Percentiles rank a stretch among this genome's conserved stretches.
phyloP scores from a whole-genome alignment of 2,797 vertebrate genomes.

The Chrysocyon brachyurus region DNA sequence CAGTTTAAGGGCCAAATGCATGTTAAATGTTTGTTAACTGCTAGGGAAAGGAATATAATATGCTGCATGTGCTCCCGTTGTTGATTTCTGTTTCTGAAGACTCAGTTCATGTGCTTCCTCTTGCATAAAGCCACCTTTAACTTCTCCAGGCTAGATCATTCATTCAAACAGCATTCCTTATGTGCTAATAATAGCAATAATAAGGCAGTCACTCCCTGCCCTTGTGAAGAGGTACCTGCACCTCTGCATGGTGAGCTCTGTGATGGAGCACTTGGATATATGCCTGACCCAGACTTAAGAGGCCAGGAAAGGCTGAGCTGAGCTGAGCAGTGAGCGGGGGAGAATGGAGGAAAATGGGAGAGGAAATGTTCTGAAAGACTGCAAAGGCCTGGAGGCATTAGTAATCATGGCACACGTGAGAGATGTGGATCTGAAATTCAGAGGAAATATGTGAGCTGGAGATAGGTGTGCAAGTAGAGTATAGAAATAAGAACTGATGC shows the following conservation, averaged over 20 bases:
- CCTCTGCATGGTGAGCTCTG: background rate
- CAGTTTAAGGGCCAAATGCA: background rate
- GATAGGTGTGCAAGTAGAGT: background rate
- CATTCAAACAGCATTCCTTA: background rate
- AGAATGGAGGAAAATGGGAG: background rate
- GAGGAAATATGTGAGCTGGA: background rate
- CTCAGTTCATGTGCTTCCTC: background rate
- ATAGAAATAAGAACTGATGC: background rate
- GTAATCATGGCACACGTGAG: background rate
- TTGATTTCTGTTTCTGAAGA: conserved; percentile 39
- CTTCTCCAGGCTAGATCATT: background rate
- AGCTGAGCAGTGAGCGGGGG: background rate
- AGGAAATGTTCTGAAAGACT: background rate
- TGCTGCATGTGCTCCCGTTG: background rate
- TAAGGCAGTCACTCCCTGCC: background rate
- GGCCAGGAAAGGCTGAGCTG: background rate
- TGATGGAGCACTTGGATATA: background rate
- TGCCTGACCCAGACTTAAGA: background rate
- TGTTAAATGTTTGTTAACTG: background rate
- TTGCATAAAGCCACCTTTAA: background rate
- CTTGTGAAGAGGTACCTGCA: background rate
- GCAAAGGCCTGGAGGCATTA: background rate
- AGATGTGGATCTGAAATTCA: background rate
- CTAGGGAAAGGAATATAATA: background rate
- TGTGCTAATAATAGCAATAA: background rate